Evolutionary conservation across 2,888 invertebrate genomes (phyloP).

Genomic region (Lepetodrilus schrolli): DNA sequence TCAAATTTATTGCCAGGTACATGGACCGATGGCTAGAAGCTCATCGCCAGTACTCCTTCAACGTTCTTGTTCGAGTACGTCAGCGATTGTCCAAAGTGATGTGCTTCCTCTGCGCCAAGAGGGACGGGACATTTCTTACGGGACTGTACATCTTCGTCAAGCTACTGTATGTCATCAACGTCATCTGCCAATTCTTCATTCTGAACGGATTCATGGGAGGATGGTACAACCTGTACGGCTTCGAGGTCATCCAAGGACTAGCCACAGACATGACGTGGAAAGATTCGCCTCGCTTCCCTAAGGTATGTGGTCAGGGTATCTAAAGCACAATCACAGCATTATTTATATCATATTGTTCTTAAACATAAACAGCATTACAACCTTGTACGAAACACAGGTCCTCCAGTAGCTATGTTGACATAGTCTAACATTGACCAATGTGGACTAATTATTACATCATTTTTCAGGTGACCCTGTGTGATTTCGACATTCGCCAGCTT

Average conservation of each 20-base stretch:
- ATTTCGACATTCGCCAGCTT: conserved; percentile 67
- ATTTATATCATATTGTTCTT: too few relatives aligned
- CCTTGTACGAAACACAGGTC: too few relatives aligned
- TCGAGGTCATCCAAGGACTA: conserved; percentile 59
- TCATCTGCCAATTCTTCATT: conserved; percentile 66
- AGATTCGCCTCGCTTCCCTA: conserved; percentile 64
- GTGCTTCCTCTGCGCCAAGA: conserved; percentile 63
- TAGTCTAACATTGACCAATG: too few relatives aligned
- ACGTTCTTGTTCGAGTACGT: conserved; percentile 59
- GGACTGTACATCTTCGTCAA: conserved; percentile 67
- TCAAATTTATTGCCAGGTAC: conserved; percentile 61
- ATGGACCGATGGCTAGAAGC: conserved; percentile 67
- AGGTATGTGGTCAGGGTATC: neutral
- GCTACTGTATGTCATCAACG: conserved; percentile 61
- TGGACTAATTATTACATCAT: too few relatives aligned
- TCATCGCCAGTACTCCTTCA: conserved; percentile 63
- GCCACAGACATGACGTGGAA: conserved; percentile 55
- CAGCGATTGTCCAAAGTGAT: conserved; percentile 59
- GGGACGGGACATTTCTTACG: conserved; percentile 67
- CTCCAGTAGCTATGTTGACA: too few relatives aligned
- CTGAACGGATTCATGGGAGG: conserved; percentile 67
- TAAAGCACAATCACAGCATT: too few relatives aligned
- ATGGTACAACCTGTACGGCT: conserved; percentile 65
- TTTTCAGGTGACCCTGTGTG: conserved; percentile 62
- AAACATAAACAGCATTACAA: too few relatives aligned